phyloP scores from a whole-genome alignment of 2,113 vertebrate genomes.

The Brevimyrus niger region DNA sequence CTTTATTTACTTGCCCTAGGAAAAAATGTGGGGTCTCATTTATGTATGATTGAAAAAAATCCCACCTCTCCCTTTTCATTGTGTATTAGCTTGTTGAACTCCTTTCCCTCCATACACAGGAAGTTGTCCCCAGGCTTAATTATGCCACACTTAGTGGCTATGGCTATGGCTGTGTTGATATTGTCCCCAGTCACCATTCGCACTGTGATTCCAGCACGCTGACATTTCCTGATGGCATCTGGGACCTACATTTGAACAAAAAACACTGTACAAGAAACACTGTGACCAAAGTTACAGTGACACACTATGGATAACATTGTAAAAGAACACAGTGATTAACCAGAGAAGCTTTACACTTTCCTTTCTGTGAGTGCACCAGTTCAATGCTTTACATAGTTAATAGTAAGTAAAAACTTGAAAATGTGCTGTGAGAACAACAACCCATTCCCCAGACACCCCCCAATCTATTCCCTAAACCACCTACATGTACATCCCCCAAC shows the following conservation, averaged over 20 bases:
- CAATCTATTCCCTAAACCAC: not conserved
- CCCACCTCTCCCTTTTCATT: constrained; percentile 89
- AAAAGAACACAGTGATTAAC: not conserved
- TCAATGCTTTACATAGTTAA: not conserved
- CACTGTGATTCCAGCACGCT: constrained; percentile 92
- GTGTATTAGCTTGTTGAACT: constrained; percentile 90
- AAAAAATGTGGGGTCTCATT: not conserved
- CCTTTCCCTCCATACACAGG: constrained; percentile 92
- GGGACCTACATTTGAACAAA: constrained; percentile 68
- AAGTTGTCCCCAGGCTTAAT: constrained; percentile 89
- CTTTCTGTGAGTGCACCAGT: not conserved
- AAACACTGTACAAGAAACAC: not conserved
- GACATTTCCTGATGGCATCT: constrained; percentile 92
- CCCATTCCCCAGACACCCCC: not conserved
- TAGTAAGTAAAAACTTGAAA: not conserved
- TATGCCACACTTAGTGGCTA: constrained; percentile 90
- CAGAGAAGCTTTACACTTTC: not conserved
- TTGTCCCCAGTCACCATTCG: constrained; percentile 99
- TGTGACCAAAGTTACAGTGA: not conserved
- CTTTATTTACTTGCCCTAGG: not conserved
- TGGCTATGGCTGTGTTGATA: constrained; percentile 93
- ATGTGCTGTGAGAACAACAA: not conserved
- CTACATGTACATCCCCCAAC: not conserved
- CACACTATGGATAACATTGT: not conserved
- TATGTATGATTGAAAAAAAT: not conserved